Percentiles rank a stretch among this genome's conserved stretches.
These are phyloP conservation scores for Hipparchia sbordonii DNA, from an alignment of 2,888 invertebrate genomes.

Conservation along the genomic window DNA sequence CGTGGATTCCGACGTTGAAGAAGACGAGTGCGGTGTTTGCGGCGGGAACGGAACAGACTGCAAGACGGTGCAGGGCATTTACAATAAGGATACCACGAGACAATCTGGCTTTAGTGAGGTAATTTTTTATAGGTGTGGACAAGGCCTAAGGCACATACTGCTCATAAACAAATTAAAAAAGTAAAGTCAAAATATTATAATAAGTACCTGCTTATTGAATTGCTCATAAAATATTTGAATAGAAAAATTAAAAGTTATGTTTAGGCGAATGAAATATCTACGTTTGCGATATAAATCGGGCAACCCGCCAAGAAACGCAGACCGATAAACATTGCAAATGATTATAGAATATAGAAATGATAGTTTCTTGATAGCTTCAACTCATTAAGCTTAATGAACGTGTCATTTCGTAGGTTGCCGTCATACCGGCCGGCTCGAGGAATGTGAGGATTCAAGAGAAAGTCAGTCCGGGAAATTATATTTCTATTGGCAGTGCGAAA, in stretches of 20 bases:
- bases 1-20: slow-evolving; percentile 89
- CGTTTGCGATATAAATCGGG: slow-evolving; percentile 14
- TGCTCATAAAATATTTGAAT: slow-evolving; percentile 1
- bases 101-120: slow-evolving; percentile 83
- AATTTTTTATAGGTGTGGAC: slow-evolving; percentile 22
- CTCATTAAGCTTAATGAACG: neutral
- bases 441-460: slow-evolving; percentile 91
- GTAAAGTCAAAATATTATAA: neutral
- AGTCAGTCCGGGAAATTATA: slow-evolving; percentile 89
- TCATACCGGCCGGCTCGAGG: slow-evolving; percentile 90
- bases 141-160: too few relatives aligned
- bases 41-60: slow-evolving; percentile 93
- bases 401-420: slow-evolving; percentile 79
- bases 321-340: slow-evolving; percentile 8
- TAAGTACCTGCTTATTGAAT: neutral
- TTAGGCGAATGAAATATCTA: neutral
- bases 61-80: slow-evolving; percentile 88
- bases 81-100: slow-evolving; percentile 84
- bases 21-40: slow-evolving; percentile 94
- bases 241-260: neutral
- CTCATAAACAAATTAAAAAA: neutral
- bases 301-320: slow-evolving; percentile 23
- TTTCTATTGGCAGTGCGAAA: slow-evolving; percentile 89
- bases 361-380: slow-evolving; percentile 16
- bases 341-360: slow-evolving; percentile 1